Evolutionary conservation across 1,140 invertebrate species (phyloP).

Genomic region (Halesus radiatus): DNA sequence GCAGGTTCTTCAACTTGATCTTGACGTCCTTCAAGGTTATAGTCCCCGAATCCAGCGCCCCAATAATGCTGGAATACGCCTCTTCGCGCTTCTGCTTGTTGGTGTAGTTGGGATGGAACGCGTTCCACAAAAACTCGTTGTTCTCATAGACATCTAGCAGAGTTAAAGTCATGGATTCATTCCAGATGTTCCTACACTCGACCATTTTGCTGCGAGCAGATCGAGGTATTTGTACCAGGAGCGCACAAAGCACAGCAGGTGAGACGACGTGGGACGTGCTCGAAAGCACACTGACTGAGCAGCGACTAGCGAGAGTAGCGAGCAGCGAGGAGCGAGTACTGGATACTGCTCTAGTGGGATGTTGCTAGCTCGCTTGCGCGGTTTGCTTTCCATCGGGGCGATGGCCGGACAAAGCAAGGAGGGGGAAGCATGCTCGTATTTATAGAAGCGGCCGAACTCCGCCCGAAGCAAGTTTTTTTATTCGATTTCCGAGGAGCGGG

Average conservation of each 20-base stretch:
- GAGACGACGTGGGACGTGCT: not conserved
- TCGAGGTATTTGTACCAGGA: too few relatives aligned
- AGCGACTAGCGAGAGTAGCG: too few relatives aligned
- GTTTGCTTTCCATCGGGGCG: not conserved
- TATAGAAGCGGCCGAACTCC: conserved; percentile 18
- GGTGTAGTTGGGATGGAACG: conserved; percentile 67
- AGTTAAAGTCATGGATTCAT: conserved; percentile 67
- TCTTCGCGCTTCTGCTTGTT: conserved; percentile 68
- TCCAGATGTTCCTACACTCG: conserved; percentile 58
- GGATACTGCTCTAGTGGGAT: not conserved
- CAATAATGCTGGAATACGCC: conserved; percentile 67
- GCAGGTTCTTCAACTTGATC: conserved; percentile 69
- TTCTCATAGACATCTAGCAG: conserved; percentile 69
- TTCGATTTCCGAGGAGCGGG: not conserved
- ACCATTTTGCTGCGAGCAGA: not conserved
- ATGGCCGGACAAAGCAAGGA: conserved; percentile 27
- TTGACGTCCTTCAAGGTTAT: conserved; percentile 68
- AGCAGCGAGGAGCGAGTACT: not conserved
- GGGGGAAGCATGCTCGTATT: conserved; percentile 36
- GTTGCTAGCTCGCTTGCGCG: conserved; percentile 17
- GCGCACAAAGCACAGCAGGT: not conserved
- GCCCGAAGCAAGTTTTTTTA: conserved; percentile 32
- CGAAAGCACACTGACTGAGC: not conserved
- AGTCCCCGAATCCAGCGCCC: conserved; percentile 64
- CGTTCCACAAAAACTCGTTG: conserved; percentile 68